Percentiles rank a stretch among this genome's conserved stretches.
Conservation (phyloP, 1,140 invertebrate genomes). For the Drosophila auraria region DNA sequence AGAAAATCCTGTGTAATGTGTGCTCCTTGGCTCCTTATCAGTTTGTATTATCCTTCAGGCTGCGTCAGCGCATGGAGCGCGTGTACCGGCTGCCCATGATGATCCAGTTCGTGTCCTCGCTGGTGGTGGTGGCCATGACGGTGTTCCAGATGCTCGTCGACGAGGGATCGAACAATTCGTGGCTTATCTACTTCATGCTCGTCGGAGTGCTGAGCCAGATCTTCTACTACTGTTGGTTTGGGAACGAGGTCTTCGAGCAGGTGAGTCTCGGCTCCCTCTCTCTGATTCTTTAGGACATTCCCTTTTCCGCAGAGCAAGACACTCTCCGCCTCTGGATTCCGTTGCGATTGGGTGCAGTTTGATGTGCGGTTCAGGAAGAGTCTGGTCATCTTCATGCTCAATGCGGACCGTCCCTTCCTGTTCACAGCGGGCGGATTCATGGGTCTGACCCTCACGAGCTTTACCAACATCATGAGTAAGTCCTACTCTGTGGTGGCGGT, state of each 20-base stretch:
- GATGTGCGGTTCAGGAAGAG: conserved; percentile 47
- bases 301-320: conserved; percentile 53
- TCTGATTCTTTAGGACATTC: too few species aligned
- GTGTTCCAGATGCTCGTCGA: conserved; percentile 66
- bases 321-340: conserved; percentile 43
- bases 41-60: conserved; percentile 11
- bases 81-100: conserved; percentile 64
- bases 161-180: conserved; percentile 52
- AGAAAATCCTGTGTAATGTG: not conserved
- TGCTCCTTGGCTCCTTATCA: not conserved
- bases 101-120: conserved; percentile 66
- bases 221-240: conserved; percentile 79
- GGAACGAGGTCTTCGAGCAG: conserved; percentile 75
- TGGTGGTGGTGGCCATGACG: conserved; percentile 69
- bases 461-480: conserved; percentile 69
- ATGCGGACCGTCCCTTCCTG: conserved; percentile 65
- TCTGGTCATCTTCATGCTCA: conserved; percentile 65
- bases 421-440: conserved; percentile 78
- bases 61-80: conserved; percentile 62
- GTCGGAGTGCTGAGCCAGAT: conserved; percentile 68
- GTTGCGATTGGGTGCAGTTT: conserved; percentile 57
- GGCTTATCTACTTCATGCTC: conserved; percentile 65
- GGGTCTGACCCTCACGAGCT: conserved; percentile 63
- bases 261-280: conserved; percentile 23
- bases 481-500: conserved; percentile 73